Base-by-base conservation (phyloP, 2,113 vertebrate species). In the Aspidoscelis tigris region DNA sequence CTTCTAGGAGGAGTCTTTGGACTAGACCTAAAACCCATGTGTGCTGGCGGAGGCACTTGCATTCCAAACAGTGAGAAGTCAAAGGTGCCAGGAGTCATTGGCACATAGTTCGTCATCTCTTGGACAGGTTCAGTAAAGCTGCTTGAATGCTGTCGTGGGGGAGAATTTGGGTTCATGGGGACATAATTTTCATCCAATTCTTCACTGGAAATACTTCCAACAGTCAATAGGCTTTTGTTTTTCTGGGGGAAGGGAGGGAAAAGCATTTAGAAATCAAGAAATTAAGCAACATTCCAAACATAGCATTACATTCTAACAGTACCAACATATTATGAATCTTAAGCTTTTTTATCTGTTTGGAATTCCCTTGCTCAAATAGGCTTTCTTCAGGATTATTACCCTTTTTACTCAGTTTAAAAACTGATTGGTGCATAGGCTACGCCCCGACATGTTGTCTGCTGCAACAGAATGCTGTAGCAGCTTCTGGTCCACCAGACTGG, bases 171-270 rank as follows among this genome's bases (percentile, higher is more conserved):
- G 78, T 97, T 99, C 99, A 99, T 99, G 41, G 97, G 98, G 50
- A 99, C 98, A 24, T 99, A 99, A 96, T 99, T 99, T 95, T 99
- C 98, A 93, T 98, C 98, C 79, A 98, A 90, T 92, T 99, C 99
- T 90, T 99, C 98, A 72, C 94, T 97, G 69, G 98, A 98, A 80
- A 98, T 94, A 91, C 96, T 98, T 90, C 96, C 97, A 76, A 97
- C 94, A 79, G 97, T 97, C 95, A 99, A 93, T 92, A 98, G 97
- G 88, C 96, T 98, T 97, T 98, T 99, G 94, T 97, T 98, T 97
- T 98, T 99, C 99, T 99, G 95, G 92, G 95, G 89, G 93, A 92
- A 96, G 92, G 95, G 95, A 89, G 93, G 91, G 96, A 89, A 90
- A 83, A 91, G 93, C 90, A 94, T 92, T 93, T 95, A 92, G 94